phyloP scores from a whole-genome alignment of 2,113 vertebrate genomes.

The Procavia capensis region DNA sequence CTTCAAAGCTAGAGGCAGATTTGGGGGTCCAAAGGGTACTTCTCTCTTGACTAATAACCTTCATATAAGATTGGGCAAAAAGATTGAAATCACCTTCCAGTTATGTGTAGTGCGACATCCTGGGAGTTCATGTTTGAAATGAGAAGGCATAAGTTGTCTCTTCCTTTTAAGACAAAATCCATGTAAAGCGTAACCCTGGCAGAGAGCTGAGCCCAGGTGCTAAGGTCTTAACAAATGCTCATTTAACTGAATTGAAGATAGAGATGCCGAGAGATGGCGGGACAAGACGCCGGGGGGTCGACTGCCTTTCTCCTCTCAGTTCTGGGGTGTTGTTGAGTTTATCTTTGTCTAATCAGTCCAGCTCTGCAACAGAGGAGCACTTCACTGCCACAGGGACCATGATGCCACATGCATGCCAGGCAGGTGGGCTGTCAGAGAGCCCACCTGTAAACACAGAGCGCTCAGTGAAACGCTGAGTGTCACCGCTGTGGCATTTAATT shows the following conservation, averaged over 20 bases:
- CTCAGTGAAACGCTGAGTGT: conserved; percentile 86
- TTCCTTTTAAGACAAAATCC: conserved; percentile 43
- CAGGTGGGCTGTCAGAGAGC: conserved; percentile 71
- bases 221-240: conserved; percentile 52
- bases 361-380: conserved; percentile 27
- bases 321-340: background rate
- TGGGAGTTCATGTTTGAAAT: conserved; percentile 13
- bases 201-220: conserved; percentile 28
- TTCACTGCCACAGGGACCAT: background rate
- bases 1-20: background rate
- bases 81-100: background rate
- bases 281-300: conserved; percentile 22
- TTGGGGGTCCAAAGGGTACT: background rate
- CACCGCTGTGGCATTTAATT: conserved; percentile 87
- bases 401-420: conserved; percentile 65
- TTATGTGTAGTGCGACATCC: background rate
- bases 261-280: background rate
- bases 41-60: background rate
- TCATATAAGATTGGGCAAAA: background rate
- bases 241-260: conserved; percentile 61
- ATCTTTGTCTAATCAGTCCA: conserved; percentile 48
- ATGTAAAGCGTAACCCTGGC: conserved; percentile 40
- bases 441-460: conserved; percentile 55
- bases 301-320: background rate
- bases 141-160: background rate